Evolutionary conservation across 2,113 vertebrate species (phyloP).

Genomic region (Poeciliopsis turrubarensis): DNA sequence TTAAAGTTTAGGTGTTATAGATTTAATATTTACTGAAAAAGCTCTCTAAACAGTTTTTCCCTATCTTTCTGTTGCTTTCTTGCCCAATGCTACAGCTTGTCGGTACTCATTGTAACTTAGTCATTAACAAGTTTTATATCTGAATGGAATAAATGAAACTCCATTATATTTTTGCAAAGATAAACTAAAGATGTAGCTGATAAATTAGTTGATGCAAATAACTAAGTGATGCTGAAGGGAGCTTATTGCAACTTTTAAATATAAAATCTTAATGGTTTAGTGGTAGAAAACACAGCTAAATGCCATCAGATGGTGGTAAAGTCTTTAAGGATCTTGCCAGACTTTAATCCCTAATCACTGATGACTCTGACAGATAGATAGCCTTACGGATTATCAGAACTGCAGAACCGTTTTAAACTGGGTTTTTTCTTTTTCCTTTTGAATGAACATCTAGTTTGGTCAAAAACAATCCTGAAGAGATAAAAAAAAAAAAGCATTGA

Average conservation of each 20-base stretch:
- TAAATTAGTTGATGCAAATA: conserved; percentile 12
- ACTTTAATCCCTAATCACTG: conserved; percentile 45
- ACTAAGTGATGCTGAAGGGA: not conserved
- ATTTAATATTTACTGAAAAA: conserved; percentile 68
- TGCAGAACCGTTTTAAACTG: conserved; percentile 19
- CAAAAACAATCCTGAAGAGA: too few relatives aligned
- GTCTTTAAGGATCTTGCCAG: not conserved
- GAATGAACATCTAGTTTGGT: too few relatives aligned
- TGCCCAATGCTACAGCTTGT: conserved; percentile 22
- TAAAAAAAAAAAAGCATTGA: too few relatives aligned
- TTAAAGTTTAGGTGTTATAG: conserved; percentile 67
- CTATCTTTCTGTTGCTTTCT: conserved; percentile 36
- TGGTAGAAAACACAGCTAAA: conserved; percentile 1
- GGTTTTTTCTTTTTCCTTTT: conserved; percentile 15
- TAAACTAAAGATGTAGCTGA: conserved; percentile 8
- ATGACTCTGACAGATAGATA: conserved; percentile 44
- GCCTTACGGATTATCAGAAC: conserved; percentile 30
- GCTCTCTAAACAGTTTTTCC: conserved; percentile 66
- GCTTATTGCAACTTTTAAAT: not conserved
- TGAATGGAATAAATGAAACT: conserved; percentile 35
- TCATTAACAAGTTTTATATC: conserved; percentile 38
- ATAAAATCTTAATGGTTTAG: not conserved
- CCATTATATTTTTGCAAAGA: conserved; percentile 4
- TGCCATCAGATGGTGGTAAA: conserved; percentile 23
- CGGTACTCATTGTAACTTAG: conserved; percentile 24